Percentiles rank a stretch among this genome's conserved stretches.
phyloP scores from a whole-genome alignment of 2,113 vertebrate species.

The Xenopus laevis region DNA sequence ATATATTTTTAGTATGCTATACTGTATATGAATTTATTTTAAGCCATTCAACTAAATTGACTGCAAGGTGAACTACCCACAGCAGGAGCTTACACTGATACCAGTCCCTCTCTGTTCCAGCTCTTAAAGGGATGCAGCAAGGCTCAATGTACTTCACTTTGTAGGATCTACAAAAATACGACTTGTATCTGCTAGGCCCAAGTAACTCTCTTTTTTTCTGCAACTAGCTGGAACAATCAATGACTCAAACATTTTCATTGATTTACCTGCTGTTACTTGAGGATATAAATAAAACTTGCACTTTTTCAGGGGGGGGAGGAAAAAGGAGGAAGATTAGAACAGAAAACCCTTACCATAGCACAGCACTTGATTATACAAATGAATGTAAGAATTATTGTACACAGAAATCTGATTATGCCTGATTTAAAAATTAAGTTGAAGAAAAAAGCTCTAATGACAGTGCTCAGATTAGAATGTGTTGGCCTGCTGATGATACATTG shows the following conservation, averaged over 20 bases:
- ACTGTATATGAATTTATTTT: too few species aligned
- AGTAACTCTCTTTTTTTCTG: not conserved
- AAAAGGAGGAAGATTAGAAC: not conserved
- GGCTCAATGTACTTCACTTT: not conserved
- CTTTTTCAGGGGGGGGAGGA: not conserved
- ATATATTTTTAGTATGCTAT: too few species aligned
- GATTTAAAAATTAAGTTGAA: not conserved
- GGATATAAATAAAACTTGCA: not conserved
- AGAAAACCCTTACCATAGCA: not conserved
- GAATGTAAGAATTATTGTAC: not conserved
- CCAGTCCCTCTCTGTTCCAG: too few species aligned
- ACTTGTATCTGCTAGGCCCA: not conserved
- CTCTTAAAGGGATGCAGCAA: not conserved
- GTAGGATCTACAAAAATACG: not conserved
- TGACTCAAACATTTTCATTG: not conserved
- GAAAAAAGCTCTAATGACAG: not conserved
- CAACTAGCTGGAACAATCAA: not conserved
- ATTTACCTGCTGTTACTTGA: not conserved
- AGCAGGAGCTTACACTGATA: too few species aligned
- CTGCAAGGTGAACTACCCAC: too few species aligned
- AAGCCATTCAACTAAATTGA: too few species aligned
- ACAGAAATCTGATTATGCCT: not conserved
- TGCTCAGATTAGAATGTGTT: not conserved
- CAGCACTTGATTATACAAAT: conserved; percentile 1
- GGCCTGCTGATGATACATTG: not conserved